Conservation (phyloP, 2,797 vertebrate genomes). For the Cichlasoma orientale region DNA sequence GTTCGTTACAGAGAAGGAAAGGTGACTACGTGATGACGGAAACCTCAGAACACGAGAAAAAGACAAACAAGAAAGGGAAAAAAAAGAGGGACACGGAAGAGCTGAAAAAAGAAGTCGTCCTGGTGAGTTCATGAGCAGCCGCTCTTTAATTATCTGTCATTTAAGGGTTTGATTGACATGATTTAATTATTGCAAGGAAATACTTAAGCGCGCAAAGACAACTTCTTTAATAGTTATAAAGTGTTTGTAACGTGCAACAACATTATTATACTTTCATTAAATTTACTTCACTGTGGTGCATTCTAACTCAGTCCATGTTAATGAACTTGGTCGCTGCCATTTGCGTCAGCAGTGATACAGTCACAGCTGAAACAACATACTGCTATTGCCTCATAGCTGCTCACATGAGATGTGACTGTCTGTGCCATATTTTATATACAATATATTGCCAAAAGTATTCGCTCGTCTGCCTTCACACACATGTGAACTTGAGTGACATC, state of each 20-base stretch:
- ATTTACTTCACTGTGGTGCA: neutral
- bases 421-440: neutral
- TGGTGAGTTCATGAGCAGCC: slow-evolving; percentile 81
- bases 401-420: slow-evolving; percentile 46
- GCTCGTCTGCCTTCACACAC: no score
- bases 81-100: slow-evolving; percentile 90
- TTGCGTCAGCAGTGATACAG: neutral
- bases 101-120: slow-evolving; percentile 92
- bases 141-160: neutral
- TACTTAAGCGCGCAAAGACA: neutral
- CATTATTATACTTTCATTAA: neutral
- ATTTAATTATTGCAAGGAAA: neutral
- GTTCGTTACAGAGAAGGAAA: slow-evolving; percentile 83
- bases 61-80: slow-evolving; percentile 80
- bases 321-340: neutral
- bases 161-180: no score
- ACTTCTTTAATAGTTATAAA: neutral
- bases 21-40: slow-evolving; percentile 94
- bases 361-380: neutral
- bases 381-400: slow-evolving; percentile 1
- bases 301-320: neutral
- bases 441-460: no score
- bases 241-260: neutral
- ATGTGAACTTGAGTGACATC: no score
- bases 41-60: slow-evolving; percentile 85